Percentiles rank a stretch among this genome's conserved stretches.
Conservation (phyloP, 2,113 vertebrate genomes). For the Microcebus tavaratra region DNA sequence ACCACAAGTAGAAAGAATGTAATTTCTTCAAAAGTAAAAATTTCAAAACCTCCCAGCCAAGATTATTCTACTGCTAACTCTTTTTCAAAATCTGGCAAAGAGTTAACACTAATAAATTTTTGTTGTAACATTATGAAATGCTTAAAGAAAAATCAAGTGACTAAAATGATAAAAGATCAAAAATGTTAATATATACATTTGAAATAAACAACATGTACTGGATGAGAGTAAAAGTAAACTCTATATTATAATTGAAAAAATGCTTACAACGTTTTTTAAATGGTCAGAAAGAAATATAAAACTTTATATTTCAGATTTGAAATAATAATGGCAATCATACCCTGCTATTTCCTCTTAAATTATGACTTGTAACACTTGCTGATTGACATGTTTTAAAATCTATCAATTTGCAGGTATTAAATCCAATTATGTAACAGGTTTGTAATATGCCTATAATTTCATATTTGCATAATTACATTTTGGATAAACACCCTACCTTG, state of each 20-base stretch:
- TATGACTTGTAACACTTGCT: not conserved
- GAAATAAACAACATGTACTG: not conserved
- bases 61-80: not conserved
- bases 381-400: not conserved
- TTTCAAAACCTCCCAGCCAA: not conserved
- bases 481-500: not conserved
- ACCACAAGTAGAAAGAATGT: not conserved
- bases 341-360: conserved; percentile 18
- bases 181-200: not conserved
- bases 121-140: not conserved
- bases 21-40: not conserved
- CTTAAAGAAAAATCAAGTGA: conserved; percentile 4
- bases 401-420: not conserved
- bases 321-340: not conserved
- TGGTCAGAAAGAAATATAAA: not conserved
- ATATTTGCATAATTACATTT: conserved; percentile 9
- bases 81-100: not conserved
- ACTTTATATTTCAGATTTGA: not conserved
- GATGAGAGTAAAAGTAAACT: not conserved
- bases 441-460: not conserved
- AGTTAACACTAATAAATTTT: not conserved
- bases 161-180: not conserved
- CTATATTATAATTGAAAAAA: not conserved
- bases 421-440: not conserved
- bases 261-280: not conserved